Base-by-base conservation (phyloP, 2,888 invertebrate genomes). In the Cheilosia grossa region DNA sequence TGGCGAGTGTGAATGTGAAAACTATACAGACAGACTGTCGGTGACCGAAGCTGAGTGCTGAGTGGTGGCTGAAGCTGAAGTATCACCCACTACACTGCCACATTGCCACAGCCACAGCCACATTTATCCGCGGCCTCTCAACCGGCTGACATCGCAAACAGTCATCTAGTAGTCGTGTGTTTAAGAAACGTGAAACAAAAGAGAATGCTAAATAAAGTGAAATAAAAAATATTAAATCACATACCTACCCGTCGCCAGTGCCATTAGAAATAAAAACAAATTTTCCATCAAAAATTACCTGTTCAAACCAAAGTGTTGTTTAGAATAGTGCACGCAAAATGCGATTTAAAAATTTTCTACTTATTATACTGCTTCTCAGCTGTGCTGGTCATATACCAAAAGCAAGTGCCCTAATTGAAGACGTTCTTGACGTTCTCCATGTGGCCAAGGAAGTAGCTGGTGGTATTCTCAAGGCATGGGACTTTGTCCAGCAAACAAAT, bases 391-490 rank as follows among this genome's bases (percentile, higher is more conserved):
- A 64, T 47, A 87, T 90, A 90, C 89, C 85, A 24, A 88, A 87
- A 10, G 87, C 90, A 2, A 88, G 89, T 88, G 94, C 93, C 24
- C 88, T 94, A 58, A 90, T 94, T 30, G 94, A 94, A 82, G 94
- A 94, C 88, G 93, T 94, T 1, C 89, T 94, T 59, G 95, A 95
- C 90, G 93, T 95, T 15, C 89, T 95, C 21, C 93, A 93, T 88
- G 89, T 92, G n/a, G 89, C 90, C 44, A 94, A 94, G 88, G 94
- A 95, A 88, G 93, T 95, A 42, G 93, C 93, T 33, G 92, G 93
- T 63, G 93, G 94, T 61, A 92, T 95, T 37, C 90, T 94, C 1
- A 94, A 93, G 88, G 93, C 95, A 27, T 95, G 95, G 95, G 94
- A 95, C 87, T 89, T 95, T 15, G 92, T 95, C 33, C 94, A 94